Base-by-base conservation (phyloP, 2,888 invertebrate species). In the Allolobophora icterica region DNA sequence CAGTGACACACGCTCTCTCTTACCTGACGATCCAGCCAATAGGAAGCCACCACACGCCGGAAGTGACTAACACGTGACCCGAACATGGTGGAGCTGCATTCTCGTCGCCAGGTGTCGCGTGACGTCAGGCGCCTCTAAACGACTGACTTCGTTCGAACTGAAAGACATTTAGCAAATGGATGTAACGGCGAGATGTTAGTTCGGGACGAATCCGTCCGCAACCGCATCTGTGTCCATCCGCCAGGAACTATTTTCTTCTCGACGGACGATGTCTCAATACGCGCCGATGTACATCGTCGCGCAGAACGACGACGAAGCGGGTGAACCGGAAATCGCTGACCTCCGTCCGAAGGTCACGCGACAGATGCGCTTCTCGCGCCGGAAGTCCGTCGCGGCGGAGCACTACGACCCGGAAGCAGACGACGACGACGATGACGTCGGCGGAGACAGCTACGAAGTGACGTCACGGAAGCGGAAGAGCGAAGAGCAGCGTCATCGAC, bases 201-300 rank as follows among this genome's bases (percentile, higher is more conserved):
- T 71, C 71, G 30, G 30, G 71, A n/a, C 8, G n/a, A n/a, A 17
- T 30, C 3, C 71, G n/a, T 8, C 52, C 52, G 21, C 52, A 42
- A 42, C 13, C 42, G 5, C 5, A n/a, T 71, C 71, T 71, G 71
- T n/a, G 71, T 71, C 71, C n/a, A 71, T 71, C 71, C 71, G 71
- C 71, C n/a, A 71, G 11, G 71, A n/a, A 71, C 71, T 71, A 71
- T n/a, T 71, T 71, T 71, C 71, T 52, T 24, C 95, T 90, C 93
- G 84, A 93, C 94, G 52, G 92, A 93, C 21, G 94, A 94, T 1
- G 94, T 92, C 71, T 71, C 71, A 71, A 93, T 92, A 94, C 33
- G 94, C 95, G 15, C 95, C 95, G 33, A 95, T 95, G 95, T 95
- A 95, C 92, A 94, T 95, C 33, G 94, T 95, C 40, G 95, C 95